Evolutionary conservation across 2,888 invertebrate species (phyloP).

Genomic region (Exocentrus adspersus): DNA sequence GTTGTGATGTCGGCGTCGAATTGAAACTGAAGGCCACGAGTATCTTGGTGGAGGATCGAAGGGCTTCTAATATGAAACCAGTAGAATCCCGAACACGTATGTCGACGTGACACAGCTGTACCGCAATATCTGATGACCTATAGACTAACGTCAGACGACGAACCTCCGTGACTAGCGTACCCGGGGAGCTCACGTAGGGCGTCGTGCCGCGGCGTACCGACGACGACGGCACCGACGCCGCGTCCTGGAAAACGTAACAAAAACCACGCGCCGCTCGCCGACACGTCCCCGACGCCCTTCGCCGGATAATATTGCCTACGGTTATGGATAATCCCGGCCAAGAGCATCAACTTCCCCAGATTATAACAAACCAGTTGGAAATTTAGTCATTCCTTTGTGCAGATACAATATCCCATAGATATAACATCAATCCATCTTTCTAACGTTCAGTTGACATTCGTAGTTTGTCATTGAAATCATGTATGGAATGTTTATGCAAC

Average conservation of each 20-base stretch:
- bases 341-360: too few species aligned
- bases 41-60: slow-evolving; percentile 41
- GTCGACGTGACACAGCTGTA: slow-evolving; percentile 62
- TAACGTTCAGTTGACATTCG: too few species aligned
- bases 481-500: too few species aligned
- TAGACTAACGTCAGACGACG: slow-evolving; percentile 59
- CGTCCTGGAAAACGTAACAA: slow-evolving; percentile 23
- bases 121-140: slow-evolving; percentile 62
- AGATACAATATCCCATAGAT: too few species aligned
- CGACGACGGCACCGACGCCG: too few species aligned
- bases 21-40: slow-evolving; percentile 44
- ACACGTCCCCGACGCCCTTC: background rate
- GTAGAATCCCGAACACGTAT: slow-evolving; percentile 62
- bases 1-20: too few species aligned
- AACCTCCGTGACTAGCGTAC: slow-evolving; percentile 58
- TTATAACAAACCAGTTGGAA: too few species aligned
- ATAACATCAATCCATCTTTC: too few species aligned
- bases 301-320: too few species aligned
- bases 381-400: too few species aligned
- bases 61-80: slow-evolving; percentile 57
- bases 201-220: slow-evolving; percentile 45
- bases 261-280: slow-evolving; percentile 12
- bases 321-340: too few species aligned
- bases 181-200: slow-evolving; percentile 52
- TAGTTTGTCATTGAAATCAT: too few species aligned